Base-by-base conservation (phyloP, 2,113 vertebrate species). In the Albula glossodonta region DNA sequence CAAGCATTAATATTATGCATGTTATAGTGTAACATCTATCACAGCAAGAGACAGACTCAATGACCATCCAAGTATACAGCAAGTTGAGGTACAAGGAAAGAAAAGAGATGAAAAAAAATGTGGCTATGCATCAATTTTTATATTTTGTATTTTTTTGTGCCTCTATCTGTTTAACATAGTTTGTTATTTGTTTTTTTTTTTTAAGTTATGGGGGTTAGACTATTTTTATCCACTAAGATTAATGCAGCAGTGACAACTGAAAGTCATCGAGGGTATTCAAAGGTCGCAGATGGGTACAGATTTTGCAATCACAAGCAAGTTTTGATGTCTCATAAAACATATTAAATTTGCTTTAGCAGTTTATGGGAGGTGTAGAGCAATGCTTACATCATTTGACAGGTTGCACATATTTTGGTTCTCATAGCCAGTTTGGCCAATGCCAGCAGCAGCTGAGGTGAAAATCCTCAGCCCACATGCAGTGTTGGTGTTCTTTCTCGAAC, bases 231-330 rank as follows among this genome's bases (percentile, higher is more conserved):
- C n/a, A n/a, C n/a, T n/a, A 74, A 31, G 50, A 52, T 81, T 51
- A 81, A 52, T 51, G 80, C 80, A 81, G 80, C 50, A 52, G 50
- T 81, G 80, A 53, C 80, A 50, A 81, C 6, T 49, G 51, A 52
- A 81, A 81, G 22, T 12, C 19, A 52, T 8, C n/a, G 6, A 8
- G 4, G 5, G 12, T 53, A 17, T 51, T 22, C 80, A 81, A 74
- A 81, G 80, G 80, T 81, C 80, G n/a, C 50, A 4, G 78, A 80
- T 51, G 50, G 49, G 49, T 22, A 22, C 17, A 52, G 11, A 81
- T 4, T 74, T 31, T 74, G 70, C 70, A 74, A 74, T 74, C 70
- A 74, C 22, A 25, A 31, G 70, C n/a, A 74, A 74, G 31, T 74
- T 25, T 10, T 74, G n/a, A 31, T n/a, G 10, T 74, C 70, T 74